Evolutionary conservation across 2,797 vertebrate species (phyloP).

Genomic region (Myripristis murdjan): DNA sequence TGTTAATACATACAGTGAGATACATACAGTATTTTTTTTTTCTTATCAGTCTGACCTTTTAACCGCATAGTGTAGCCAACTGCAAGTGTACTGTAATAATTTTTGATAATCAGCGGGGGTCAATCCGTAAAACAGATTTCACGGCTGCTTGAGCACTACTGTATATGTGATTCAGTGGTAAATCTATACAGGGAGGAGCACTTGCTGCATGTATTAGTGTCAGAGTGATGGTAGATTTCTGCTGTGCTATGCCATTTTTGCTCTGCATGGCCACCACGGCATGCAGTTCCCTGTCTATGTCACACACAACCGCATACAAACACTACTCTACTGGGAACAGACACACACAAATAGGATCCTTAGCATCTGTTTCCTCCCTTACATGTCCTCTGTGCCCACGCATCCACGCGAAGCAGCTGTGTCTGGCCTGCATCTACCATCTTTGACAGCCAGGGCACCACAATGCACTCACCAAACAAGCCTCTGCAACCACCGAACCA

Average conservation of each 20-base stretch:
- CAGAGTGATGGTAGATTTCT: conserved; percentile 69
- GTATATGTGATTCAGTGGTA: conserved; percentile 10
- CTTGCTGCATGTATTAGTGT: conserved; percentile 69
- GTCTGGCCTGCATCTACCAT: conserved; percentile 43
- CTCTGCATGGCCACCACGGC: conserved; percentile 29
- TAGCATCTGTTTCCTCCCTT: conserved; percentile 14
- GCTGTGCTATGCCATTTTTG: conserved; percentile 65
- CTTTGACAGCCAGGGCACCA: conserved; percentile 36
- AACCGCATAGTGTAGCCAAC: conserved; percentile 17
- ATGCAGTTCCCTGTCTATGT: conserved; percentile 14
- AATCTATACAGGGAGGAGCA: conserved; percentile 55
- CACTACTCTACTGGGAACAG: conserved; percentile 25
- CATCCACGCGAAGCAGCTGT: conserved; percentile 22
- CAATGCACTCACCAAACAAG: conserved; percentile 41
- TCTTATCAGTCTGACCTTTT: conserved; percentile 14
- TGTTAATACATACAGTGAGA: no score
- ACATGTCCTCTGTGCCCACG: conserved; percentile 25
- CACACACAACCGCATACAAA: conserved; percentile 2
- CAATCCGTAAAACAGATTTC: conserved; percentile 19
- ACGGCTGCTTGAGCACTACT: conserved; percentile 5
- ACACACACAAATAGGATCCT: conserved; percentile 40
- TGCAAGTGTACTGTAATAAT: conserved; percentile 4
- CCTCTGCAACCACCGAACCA: conserved; percentile 40
- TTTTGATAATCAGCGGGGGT: background rate
- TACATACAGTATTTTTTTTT: no score